These are phyloP conservation scores for Synergus laeviventris DNA, from an alignment of 2,888 invertebrate species.

Conservation along the genomic window DNA sequence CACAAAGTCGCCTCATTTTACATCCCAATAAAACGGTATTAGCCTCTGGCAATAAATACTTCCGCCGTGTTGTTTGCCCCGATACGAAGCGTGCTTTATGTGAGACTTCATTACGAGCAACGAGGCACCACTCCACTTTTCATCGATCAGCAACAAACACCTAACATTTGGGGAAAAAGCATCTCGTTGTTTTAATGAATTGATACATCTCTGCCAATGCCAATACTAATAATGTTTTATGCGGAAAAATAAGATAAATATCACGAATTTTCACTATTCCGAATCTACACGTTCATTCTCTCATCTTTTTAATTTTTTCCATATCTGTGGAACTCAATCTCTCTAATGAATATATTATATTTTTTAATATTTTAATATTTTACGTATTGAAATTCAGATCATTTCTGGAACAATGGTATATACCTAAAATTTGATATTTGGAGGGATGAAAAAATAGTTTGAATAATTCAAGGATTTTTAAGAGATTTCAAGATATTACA, in stretches of 20 bases:
- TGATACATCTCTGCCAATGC: neutral
- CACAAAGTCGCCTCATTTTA: slow-evolving; percentile 67
- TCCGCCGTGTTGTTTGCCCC: slow-evolving; percentile 62
- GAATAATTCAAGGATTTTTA: too few relatives aligned
- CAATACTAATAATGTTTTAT: slow-evolving; percentile 1
- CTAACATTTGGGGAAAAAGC: slow-evolving; percentile 15
- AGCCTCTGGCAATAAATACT: slow-evolving; percentile 68
- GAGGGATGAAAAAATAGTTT: too few relatives aligned
- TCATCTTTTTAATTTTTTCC: slow-evolving; percentile 13
- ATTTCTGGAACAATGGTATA: too few relatives aligned
- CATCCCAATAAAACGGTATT: slow-evolving; percentile 70
- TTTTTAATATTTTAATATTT: too few relatives aligned
- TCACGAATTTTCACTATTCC: neutral
- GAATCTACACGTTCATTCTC: slow-evolving; percentile 6
- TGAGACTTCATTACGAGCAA: slow-evolving; percentile 32
- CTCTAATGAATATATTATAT: too few relatives aligned
- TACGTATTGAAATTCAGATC: too few relatives aligned
- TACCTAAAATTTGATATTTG: too few relatives aligned
- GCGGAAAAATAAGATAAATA: slow-evolving; percentile 3
- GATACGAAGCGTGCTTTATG: slow-evolving; percentile 46
- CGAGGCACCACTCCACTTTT: slow-evolving; percentile 23
- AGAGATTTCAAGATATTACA: too few relatives aligned
- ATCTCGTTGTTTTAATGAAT: neutral
- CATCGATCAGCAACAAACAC: slow-evolving; percentile 6
- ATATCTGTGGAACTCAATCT: neutral